phyloP scores from a whole-genome alignment of 92 coral and sea anemone genomes.

The Pocillopora grandis region DNA sequence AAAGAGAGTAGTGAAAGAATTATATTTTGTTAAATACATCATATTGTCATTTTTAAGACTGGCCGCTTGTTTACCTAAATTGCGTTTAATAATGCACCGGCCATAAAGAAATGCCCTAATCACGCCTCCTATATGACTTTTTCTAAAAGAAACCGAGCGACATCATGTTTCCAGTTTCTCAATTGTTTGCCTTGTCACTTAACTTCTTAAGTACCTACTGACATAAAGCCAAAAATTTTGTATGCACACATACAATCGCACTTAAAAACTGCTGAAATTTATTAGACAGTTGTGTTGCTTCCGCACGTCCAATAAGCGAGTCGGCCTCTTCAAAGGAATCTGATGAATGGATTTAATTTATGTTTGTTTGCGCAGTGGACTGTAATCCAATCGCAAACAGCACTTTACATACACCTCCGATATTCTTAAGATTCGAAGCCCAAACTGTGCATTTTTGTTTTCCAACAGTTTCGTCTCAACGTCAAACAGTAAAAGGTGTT shows the following conservation, averaged over 20 bases:
- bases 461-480: neutral
- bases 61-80: conserved; percentile 5
- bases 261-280: neutral
- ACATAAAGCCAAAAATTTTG: conserved; percentile 7
- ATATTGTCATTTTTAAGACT: neutral
- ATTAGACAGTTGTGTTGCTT: neutral
- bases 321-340: conserved; percentile 12
- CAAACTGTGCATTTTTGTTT: neutral
- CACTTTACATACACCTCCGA: neutral
- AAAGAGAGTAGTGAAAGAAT: neutral
- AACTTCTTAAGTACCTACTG: conserved; percentile 5
- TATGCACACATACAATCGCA: neutral
- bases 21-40: neutral
- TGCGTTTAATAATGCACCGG: conserved; percentile 5
- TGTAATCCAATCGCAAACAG: conserved; percentile 20
- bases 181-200: neutral
- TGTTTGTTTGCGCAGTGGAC: conserved; percentile 7
- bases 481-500: no score
- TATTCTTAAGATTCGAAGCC: neutral
- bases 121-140: conserved; percentile 20
- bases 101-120: neutral
- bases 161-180: neutral
- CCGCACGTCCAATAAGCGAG: neutral
- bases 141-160: conserved; percentile 5
- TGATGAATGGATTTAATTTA: conserved; percentile 8